Evolutionary conservation across 2,113 vertebrate genomes (phyloP).

Genomic region (Mystacornis crossleyi): DNA sequence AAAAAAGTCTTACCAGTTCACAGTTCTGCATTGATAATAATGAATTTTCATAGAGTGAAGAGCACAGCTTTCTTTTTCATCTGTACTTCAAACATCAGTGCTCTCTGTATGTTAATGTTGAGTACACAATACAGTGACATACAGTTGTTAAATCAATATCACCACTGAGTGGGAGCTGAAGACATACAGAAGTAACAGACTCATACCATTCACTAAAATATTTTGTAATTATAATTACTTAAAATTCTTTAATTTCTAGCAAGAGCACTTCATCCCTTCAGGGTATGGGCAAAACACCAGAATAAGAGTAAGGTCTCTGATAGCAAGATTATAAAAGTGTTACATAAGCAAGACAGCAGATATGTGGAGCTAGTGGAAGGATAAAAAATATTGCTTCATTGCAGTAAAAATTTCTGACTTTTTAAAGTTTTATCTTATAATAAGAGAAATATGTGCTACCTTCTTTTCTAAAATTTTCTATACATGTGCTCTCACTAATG

Average conservation of each 20-base stretch:
- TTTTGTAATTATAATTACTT: background rate
- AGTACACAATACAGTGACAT: background rate
- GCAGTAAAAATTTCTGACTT: background rate
- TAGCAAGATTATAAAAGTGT: background rate
- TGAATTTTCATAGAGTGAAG: background rate
- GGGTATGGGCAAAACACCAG: background rate
- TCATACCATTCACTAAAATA: background rate
- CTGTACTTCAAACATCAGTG: background rate
- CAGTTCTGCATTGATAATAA: background rate
- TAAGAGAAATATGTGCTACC: background rate
- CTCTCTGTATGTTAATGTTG: background rate
- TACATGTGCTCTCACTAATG: background rate
- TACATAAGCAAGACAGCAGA: background rate
- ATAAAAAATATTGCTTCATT: background rate
- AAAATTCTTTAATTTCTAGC: background rate
- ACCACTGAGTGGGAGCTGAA: background rate
- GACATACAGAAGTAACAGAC: background rate
- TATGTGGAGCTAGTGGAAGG: background rate
- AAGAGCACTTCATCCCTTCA: background rate
- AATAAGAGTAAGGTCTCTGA: background rate
- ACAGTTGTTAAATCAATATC: background rate
- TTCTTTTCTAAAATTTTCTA: background rate
- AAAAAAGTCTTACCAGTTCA: background rate
- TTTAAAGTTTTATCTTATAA: background rate
- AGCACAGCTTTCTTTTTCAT: background rate